These are phyloP conservation scores for Busseola fusca DNA, from an alignment of 2,888 invertebrate species.

Conservation along the genomic window DNA sequence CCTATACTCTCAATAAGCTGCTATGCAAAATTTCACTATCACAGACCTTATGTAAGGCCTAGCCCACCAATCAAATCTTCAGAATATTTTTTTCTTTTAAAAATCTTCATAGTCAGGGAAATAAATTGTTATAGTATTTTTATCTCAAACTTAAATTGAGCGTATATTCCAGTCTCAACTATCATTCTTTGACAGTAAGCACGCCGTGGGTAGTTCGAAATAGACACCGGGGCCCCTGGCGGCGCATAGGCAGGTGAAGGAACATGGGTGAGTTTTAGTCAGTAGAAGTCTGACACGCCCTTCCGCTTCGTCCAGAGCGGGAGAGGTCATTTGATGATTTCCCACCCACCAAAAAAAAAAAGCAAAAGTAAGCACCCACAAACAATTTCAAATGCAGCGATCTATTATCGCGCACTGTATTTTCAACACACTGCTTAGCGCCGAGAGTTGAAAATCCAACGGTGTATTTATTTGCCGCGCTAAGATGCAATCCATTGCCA, in stretches of 20 bases:
- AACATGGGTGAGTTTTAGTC: too few relatives aligned
- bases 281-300: too few relatives aligned
- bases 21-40: conserved; percentile 18
- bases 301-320: too few relatives aligned
- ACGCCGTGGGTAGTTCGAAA: too few relatives aligned
- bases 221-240: too few relatives aligned
- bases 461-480: too few relatives aligned
- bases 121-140: background rate
- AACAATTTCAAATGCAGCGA: too few relatives aligned
- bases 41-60: conserved; percentile 1
- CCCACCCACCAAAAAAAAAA: too few relatives aligned
- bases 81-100: background rate
- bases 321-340: too few relatives aligned
- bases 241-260: too few relatives aligned
- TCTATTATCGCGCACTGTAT: background rate
- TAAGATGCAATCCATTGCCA: too few relatives aligned
- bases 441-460: background rate
- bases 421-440: background rate
- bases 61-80: background rate
- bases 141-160: background rate
- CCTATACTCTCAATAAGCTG: background rate
- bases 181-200: background rate
- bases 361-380: too few relatives aligned
- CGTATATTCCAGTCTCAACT: background rate
- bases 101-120: background rate